Percentiles rank a stretch among this genome's conserved stretches.
These are phyloP conservation scores for Sepiola atlantica DNA, from an alignment of 2,888 invertebrate species.

Conservation along the genomic window DNA sequence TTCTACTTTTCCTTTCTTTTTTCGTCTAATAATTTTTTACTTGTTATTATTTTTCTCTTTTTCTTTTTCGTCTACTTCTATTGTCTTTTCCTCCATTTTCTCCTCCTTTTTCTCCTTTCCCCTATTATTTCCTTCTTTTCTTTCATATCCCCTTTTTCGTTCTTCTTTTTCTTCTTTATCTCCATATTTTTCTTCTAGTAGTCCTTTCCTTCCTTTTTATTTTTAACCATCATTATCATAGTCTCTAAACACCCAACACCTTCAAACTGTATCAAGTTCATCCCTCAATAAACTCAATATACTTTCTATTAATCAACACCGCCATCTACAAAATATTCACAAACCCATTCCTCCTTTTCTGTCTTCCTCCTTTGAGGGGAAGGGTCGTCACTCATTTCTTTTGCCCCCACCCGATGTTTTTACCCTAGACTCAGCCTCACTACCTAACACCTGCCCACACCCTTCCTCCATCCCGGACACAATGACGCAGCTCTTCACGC, in stretches of 20 bases:
- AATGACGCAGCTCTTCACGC: slow-evolving; percentile 40
- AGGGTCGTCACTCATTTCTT: not conserved
- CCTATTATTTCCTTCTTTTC: too few species aligned
- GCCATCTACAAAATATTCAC: not conserved
- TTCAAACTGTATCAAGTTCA: not conserved
- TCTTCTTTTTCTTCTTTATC: not conserved
- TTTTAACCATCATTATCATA: not conserved
- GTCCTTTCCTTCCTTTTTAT: not conserved
- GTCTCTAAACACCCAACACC: not conserved
- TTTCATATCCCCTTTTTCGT: not conserved
- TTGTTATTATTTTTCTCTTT: not conserved
- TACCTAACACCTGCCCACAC: not conserved
- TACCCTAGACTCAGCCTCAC: too few species aligned
- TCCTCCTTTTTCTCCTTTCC: not conserved
- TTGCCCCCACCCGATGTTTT: not conserved
- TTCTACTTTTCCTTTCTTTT: not conserved
- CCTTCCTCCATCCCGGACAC: not conserved
- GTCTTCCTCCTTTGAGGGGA: not conserved
- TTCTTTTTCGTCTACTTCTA: too few species aligned
- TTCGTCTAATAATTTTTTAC: not conserved
- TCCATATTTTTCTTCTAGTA: not conserved
- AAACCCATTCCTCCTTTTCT: not conserved
- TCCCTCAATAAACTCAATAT: not conserved
- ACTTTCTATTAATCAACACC: not conserved
- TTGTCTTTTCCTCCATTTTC: too few species aligned